Conservation (phyloP, 2,113 vertebrate genomes). For the Taxidea taxus region DNA sequence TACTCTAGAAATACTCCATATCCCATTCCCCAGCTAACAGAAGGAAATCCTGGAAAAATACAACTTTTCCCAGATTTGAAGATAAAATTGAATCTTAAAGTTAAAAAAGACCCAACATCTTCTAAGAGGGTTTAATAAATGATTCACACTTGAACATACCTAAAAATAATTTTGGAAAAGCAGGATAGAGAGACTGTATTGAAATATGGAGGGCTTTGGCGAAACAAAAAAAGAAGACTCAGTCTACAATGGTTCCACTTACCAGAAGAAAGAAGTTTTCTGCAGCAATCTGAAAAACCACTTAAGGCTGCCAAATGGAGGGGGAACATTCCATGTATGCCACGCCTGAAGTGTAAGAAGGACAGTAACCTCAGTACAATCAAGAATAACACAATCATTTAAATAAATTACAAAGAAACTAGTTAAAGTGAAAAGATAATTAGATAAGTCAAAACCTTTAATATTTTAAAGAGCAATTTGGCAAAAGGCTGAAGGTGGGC, state of each 20-base stretch:
- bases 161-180: not conserved
- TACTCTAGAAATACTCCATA: not conserved
- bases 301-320: constrained; percentile 98
- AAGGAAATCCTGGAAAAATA: constrained; percentile 2
- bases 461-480: not conserved
- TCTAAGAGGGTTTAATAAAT: constrained; percentile 20
- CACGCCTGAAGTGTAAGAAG: constrained; percentile 88
- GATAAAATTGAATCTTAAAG: not conserved
- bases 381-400: constrained; percentile 52
- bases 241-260: constrained; percentile 39
- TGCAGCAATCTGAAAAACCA: constrained; percentile 98
- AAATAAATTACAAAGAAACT: not conserved
- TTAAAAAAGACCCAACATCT: not conserved
- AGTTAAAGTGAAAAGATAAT: not conserved
- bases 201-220: not conserved
- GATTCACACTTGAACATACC: not conserved
- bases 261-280: constrained; percentile 98
- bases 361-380: constrained; percentile 73
- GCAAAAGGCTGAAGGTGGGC: not conserved
- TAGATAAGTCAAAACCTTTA: not conserved
- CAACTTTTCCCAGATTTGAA: not conserved
- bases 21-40: not conserved
- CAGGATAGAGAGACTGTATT: not conserved
- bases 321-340: constrained; percentile 98
- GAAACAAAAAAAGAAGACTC: not conserved